phyloP scores from a whole-genome alignment of 2,113 vertebrate genomes.

The Rhadina sibilatrix region DNA sequence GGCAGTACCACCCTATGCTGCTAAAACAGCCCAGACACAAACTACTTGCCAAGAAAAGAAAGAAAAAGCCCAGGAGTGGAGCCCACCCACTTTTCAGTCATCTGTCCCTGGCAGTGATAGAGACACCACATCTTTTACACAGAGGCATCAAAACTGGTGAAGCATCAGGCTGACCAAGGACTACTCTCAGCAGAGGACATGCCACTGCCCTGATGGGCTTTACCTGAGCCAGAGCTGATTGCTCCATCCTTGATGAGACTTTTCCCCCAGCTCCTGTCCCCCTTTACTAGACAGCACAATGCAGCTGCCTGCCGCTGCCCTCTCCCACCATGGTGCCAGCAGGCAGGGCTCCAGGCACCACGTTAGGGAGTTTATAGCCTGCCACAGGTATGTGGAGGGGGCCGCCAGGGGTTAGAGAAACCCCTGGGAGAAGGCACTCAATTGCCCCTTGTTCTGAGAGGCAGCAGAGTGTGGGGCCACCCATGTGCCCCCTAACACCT shows the following conservation, averaged over 20 bases:
- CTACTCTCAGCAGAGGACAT: neutral
- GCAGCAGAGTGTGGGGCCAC: neutral
- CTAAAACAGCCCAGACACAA: neutral
- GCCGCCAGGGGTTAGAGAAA: neutral
- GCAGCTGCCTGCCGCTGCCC: neutral
- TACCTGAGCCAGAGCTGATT: neutral
- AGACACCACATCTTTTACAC: neutral
- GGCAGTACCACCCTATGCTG: neutral
- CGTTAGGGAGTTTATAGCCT: neutral
- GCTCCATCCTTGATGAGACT: neutral
- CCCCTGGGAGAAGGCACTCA: neutral
- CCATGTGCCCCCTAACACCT: neutral
- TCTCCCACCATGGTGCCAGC: neutral
- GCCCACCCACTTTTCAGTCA: neutral
- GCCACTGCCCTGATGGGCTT: neutral
- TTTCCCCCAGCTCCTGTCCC: neutral
- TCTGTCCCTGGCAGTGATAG: neutral
- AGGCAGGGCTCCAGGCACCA: neutral
- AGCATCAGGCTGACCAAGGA: neutral
- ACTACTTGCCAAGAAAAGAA: slow-evolving; percentile 1
- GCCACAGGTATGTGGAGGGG: neutral
- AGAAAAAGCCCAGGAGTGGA: neutral
- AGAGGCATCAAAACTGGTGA: neutral
- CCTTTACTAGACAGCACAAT: neutral
- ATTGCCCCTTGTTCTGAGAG: neutral